phyloP scores from a whole-genome alignment of 2,888 invertebrate genomes.

The Lamellibrachia columna region DNA sequence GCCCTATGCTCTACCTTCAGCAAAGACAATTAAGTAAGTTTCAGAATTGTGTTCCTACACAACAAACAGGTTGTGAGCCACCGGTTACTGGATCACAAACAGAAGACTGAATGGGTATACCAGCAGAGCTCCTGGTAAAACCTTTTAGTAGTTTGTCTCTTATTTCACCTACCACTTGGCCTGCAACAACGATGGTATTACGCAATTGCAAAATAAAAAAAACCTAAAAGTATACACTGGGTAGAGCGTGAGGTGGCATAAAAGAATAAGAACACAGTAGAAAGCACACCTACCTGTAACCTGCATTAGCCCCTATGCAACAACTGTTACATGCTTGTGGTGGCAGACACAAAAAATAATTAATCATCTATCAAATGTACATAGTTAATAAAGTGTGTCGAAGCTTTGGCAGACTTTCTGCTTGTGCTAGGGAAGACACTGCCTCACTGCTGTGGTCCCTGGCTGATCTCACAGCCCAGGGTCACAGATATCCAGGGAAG shows the following conservation, averaged over 20 bases:
- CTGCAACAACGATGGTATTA: neutral
- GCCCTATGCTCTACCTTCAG: too few relatives aligned
- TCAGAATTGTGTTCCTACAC: neutral
- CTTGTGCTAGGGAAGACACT: neutral
- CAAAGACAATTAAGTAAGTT: too few relatives aligned
- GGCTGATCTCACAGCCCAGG: neutral
- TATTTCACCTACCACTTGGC: neutral
- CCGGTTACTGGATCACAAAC: neutral
- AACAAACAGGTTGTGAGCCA: neutral
- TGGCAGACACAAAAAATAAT: neutral
- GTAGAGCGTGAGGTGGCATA: neutral
- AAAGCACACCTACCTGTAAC: neutral
- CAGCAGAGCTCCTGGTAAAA: neutral
- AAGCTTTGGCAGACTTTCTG: neutral
- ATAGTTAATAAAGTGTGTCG: slow-evolving; percentile 12
- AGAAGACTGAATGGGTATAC: neutral
- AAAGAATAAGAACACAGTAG: neutral
- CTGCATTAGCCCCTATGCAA: neutral
- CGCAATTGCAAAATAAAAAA: neutral
- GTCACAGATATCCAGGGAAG: neutral
- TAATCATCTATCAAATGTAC: slow-evolving; percentile 16
- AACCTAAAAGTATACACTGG: neutral
- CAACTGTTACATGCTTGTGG: neutral
- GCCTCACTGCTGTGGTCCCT: neutral
- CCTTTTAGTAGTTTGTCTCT: neutral